Evolutionary conservation across 2,797 vertebrate genomes (phyloP).

Genomic region (Distichodus sexfasciatus): DNA sequence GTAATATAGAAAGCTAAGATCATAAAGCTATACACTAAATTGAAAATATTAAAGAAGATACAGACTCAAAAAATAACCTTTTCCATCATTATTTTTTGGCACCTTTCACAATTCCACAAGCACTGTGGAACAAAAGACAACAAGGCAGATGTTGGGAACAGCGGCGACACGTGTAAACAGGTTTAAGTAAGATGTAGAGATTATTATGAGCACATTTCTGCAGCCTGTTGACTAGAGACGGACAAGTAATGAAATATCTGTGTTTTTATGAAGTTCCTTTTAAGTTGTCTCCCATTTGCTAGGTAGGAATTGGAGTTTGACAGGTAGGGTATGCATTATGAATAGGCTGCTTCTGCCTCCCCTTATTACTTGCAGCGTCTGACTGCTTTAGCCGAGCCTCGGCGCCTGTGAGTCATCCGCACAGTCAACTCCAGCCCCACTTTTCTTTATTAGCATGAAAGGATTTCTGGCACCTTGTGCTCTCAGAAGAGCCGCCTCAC

Average conservation of each 20-base stretch:
- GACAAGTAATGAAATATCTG: constrained; percentile 47
- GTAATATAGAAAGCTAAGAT: too few species aligned
- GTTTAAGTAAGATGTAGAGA: constrained; percentile 4
- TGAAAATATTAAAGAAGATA: constrained; percentile 39
- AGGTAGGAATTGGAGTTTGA: constrained; percentile 45
- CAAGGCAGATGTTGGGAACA: constrained; percentile 14
- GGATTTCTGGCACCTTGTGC: constrained; percentile 60
- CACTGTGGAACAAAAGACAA: constrained; percentile 40
- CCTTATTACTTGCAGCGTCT: constrained; percentile 45
- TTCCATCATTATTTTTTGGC: constrained; percentile 20
- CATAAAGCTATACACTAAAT: too few species aligned
- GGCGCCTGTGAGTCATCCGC: constrained; percentile 36
- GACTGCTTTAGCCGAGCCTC: constrained; percentile 24
- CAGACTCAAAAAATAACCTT: constrained; percentile 30
- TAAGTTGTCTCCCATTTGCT: constrained; percentile 44
- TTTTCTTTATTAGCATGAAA: constrained; percentile 61
- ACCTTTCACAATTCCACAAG: constrained; percentile 41
- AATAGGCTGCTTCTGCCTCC: constrained; percentile 45
- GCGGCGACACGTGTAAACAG: constrained; percentile 26
- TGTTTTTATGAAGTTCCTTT: constrained; percentile 49
- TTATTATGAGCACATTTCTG: constrained; percentile 41
- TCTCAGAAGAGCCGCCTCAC: constrained; percentile 36
- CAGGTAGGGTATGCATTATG: constrained; percentile 30
- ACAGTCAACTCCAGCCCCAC: constrained; percentile 31
- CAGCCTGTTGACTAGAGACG: constrained; percentile 16